Percentiles rank a stretch among this genome's conserved stretches.
Conservation (phyloP, 2,113 vertebrate species). For the Nicator chloris region DNA sequence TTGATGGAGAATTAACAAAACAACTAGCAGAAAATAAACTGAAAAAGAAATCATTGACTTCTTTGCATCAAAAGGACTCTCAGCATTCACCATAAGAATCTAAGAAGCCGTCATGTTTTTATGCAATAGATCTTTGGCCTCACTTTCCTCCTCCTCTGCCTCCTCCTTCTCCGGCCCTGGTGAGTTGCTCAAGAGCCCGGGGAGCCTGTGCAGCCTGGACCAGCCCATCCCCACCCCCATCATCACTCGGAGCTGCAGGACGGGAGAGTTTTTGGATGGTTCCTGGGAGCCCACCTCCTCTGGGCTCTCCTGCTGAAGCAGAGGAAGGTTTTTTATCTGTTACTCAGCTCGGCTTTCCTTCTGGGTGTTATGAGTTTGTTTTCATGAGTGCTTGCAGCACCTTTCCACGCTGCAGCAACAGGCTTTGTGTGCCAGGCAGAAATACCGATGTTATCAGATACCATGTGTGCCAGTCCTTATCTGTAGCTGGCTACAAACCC, state of each 20-base stretch:
- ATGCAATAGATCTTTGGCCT: background rate
- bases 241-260: fast-evolving
- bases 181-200: fast-evolving
- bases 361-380: background rate
- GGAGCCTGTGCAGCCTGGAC: background rate
- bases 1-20: background rate
- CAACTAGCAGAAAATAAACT: background rate
- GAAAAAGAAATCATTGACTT: background rate
- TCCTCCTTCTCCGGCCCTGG: background rate
- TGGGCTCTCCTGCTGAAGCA: background rate
- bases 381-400: background rate
- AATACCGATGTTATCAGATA: background rate
- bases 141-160: background rate
- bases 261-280: background rate
- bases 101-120: background rate
- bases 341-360: background rate
- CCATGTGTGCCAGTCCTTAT: background rate
- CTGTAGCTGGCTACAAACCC: background rate
- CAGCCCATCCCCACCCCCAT: background rate
- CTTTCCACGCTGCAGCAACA: background rate
- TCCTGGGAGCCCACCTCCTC: background rate
- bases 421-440: background rate
- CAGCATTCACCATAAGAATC: background rate
- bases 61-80: background rate
- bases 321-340: background rate